phyloP scores from a whole-genome alignment of 2,888 invertebrate species.

The Alloplasta piceator region DNA sequence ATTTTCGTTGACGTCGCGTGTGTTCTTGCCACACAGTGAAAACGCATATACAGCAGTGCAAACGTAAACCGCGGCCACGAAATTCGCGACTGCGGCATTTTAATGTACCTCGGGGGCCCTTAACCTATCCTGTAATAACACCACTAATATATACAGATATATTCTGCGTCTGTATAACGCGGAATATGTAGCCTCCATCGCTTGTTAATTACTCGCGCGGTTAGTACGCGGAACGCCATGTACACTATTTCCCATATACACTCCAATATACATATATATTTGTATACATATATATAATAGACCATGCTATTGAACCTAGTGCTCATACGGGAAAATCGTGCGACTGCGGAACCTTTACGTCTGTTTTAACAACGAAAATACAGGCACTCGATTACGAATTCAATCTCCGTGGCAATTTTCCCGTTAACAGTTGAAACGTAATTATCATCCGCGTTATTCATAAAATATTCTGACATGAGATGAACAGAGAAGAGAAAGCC shows the following conservation, averaged over 20 bases:
- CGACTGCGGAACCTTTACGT: no score
- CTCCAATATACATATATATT: conserved; percentile 17
- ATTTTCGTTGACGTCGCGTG: conserved; percentile 58
- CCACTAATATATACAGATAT: conserved; percentile 13
- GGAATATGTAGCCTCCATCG: conserved; percentile 51
- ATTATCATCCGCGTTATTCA: no score
- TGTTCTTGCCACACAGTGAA: conserved; percentile 16
- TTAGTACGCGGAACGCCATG: conserved; percentile 58
- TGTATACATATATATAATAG: conserved; percentile 15
- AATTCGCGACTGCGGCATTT: conserved; percentile 72
- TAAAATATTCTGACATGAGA: no score
- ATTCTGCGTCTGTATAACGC: conserved; percentile 13
- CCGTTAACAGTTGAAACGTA: no score
- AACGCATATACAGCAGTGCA: conserved; percentile 71
- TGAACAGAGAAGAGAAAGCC: no score
- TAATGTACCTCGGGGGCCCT: conserved; percentile 67
- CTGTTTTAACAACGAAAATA: no score
- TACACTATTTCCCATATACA: conserved; percentile 13
- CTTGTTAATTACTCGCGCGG: conserved; percentile 68
- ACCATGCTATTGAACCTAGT: no score
- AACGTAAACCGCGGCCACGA: conserved; percentile 70
- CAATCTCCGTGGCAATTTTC: no score
- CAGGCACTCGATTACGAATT: no score
- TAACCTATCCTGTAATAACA: conserved; percentile 42
- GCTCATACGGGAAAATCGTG: no score